phyloP scores from a whole-genome alignment of 2,888 invertebrate species.

The Neoaliturus tenellus region DNA sequence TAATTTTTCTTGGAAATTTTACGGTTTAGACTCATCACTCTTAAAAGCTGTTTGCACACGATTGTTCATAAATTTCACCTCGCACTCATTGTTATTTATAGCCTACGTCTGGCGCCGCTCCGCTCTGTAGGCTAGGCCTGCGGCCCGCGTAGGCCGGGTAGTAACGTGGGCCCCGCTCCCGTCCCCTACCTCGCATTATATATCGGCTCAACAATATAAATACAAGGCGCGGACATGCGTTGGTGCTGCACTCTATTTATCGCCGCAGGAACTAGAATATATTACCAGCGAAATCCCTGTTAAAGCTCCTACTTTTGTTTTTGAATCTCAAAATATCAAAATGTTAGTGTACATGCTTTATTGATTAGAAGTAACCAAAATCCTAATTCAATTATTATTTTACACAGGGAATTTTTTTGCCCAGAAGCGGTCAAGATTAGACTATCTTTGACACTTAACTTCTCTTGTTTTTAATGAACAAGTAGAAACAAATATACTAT shows the following conservation, averaged over 20 bases:
- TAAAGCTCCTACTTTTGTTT: background rate
- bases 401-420: too few species aligned
- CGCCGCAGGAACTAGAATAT: background rate
- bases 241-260: constrained; percentile 32
- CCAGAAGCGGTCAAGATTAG: too few species aligned
- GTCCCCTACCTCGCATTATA: background rate
- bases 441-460: too few species aligned
- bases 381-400: too few species aligned
- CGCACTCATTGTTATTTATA: background rate
- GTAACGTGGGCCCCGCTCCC: constrained; percentile 18
- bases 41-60: too few species aligned
- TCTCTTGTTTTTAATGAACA: too few species aligned
- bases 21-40: too few species aligned
- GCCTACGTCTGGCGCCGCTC: background rate
- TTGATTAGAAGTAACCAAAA: too few species aligned
- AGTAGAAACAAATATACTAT: too few species aligned
- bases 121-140: background rate
- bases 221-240: constrained; percentile 34
- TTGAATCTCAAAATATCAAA: too few species aligned
- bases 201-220: constrained; percentile 30
- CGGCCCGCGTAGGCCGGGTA: background rate
- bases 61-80: background rate
- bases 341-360: too few species aligned
- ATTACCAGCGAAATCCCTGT: background rate
- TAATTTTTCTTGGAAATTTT: too few species aligned